These are phyloP conservation scores for Heterodera filipjevi DNA, from an alignment of 2,888 invertebrate species.

Conservation along the genomic window DNA sequence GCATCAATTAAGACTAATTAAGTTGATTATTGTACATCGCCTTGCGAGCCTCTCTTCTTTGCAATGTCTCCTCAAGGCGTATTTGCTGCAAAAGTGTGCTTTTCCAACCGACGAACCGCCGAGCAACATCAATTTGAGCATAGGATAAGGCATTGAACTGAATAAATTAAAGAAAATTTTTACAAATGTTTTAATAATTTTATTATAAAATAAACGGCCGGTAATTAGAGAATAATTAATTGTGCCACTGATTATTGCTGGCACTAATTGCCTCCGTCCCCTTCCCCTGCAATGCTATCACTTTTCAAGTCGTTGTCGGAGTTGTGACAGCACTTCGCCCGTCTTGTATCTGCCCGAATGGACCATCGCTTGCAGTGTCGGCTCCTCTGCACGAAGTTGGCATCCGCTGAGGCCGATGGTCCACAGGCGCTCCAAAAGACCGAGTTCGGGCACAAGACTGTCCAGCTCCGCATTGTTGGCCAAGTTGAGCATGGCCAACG, in stretches of 20 bases:
- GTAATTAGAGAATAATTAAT: no score
- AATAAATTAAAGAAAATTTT: not conserved
- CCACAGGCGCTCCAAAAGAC: slow-evolving; percentile 90
- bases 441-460: slow-evolving; percentile 88
- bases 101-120: slow-evolving; percentile 80
- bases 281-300: slow-evolving; percentile 59
- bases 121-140: slow-evolving; percentile 79
- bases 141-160: slow-evolving; percentile 84
- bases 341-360: slow-evolving; percentile 89
- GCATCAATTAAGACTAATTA: not conserved
- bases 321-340: slow-evolving; percentile 86
- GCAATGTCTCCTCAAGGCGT: slow-evolving; percentile 81
- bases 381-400: slow-evolving; percentile 69
- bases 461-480: slow-evolving; percentile 75
- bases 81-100: slow-evolving; percentile 84
- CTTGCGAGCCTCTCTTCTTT: slow-evolving; percentile 56
- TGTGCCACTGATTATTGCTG: not conserved
- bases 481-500: slow-evolving; percentile 89
- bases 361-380: slow-evolving; percentile 87
- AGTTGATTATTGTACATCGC: slow-evolving; percentile 29
- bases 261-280: not conserved
- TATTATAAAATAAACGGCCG: no score
- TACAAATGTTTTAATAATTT: no score
- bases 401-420: slow-evolving; percentile 91
- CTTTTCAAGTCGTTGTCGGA: slow-evolving; percentile 75